Conservation (phyloP, 2,888 invertebrate genomes). For the Oxytorus armatus region DNA sequence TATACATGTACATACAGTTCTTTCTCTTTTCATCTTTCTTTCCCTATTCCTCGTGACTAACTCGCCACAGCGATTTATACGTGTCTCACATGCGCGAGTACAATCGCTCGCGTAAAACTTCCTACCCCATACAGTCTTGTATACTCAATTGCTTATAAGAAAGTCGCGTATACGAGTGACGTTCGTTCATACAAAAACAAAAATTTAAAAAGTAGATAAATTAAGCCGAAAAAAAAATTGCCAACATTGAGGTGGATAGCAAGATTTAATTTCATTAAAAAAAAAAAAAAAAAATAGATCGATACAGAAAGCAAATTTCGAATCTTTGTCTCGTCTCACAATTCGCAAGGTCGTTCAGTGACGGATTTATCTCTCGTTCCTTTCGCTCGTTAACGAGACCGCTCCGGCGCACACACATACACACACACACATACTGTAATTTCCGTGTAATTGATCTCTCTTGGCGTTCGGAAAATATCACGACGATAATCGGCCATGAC, state of each 20-base stretch:
- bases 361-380: conserved; percentile 1
- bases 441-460: conserved; percentile 27
- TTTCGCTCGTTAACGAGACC: conserved; percentile 19
- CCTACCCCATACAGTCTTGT: neutral
- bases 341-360: conserved; percentile 29
- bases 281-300: neutral
- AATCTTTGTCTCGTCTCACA: conserved; percentile 2
- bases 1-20: conserved; percentile 4
- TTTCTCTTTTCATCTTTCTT: conserved; percentile 52
- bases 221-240: no score
- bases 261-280: neutral
- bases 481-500: conserved; percentile 42
- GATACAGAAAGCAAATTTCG: neutral
- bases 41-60: conserved; percentile 53
- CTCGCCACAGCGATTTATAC: conserved; percentile 43
- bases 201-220: no score
- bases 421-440: conserved; percentile 17
- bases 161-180: no score
- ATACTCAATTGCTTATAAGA: neutral
- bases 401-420: neutral
- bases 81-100: conserved; percentile 53
- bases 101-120: conserved; percentile 20
- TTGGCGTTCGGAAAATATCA: conserved; percentile 22
- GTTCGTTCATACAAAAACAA: no score
- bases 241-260: no score